Conservation (phyloP, 2,888 invertebrate genomes). For the Synanthedon tipuliformis region DNA sequence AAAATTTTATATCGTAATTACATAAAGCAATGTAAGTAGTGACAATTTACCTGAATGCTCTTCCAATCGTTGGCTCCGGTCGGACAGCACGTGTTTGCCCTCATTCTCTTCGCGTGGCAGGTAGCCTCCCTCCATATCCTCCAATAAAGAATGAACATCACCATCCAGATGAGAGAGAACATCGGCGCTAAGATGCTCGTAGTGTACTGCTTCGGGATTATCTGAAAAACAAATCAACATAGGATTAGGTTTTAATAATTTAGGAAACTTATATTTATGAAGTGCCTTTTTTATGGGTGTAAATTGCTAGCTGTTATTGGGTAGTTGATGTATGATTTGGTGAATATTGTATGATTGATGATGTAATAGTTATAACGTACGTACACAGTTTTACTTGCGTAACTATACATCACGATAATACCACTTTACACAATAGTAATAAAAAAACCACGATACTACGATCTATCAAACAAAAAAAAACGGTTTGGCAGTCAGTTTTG, state of each 20-base stretch:
- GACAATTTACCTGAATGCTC: slow-evolving; percentile 75
- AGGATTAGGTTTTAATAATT: background rate
- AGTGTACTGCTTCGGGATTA: slow-evolving; percentile 61
- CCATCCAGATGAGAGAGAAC: slow-evolving; percentile 79
- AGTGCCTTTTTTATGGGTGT: no score
- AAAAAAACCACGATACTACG: no score
- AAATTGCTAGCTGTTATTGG: no score
- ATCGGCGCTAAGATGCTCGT: slow-evolving; percentile 75
- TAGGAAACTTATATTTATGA: background rate
- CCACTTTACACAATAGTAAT: no score
- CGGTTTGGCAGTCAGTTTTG: no score
- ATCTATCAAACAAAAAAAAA: no score
- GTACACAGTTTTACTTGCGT: no score
- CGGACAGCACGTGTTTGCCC: slow-evolving; percentile 70
- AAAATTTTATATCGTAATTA: no score
- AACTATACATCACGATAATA: no score
- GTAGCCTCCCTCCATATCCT: slow-evolving; percentile 83
- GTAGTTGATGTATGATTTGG: no score
- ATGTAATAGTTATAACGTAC: no score
- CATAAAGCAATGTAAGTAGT: background rate
- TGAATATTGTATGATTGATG: no score
- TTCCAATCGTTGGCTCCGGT: slow-evolving; percentile 76
- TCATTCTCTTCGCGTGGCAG: slow-evolving; percentile 76
- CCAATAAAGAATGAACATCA: slow-evolving; percentile 81
- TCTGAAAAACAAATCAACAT: slow-evolving; percentile 31